Conservation (phyloP, 2,113 vertebrate species). For the Gopherus flavomarginatus region DNA sequence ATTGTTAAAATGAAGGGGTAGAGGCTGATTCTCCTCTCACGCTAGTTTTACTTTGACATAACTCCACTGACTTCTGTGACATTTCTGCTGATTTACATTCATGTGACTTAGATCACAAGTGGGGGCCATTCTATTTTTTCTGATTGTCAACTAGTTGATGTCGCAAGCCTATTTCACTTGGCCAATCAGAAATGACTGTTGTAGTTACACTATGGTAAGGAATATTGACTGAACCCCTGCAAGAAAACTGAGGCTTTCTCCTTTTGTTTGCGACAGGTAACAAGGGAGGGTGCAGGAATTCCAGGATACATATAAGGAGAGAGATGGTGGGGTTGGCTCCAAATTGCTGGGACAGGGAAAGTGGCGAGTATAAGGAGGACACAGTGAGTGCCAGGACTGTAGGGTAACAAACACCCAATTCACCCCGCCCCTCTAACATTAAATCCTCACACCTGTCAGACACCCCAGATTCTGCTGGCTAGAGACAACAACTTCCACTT, state of each 20-base stretch:
- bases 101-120: neutral
- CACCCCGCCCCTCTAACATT: neutral
- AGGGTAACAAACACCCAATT: neutral
- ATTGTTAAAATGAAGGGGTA: neutral
- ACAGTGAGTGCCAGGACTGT: neutral
- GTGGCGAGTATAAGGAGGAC: rapidly evolving
- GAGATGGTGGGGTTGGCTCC: neutral
- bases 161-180: neutral
- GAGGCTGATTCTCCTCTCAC: neutral
- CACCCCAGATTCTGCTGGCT: neutral
- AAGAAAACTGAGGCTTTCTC: neutral
- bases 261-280: neutral
- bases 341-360: neutral
- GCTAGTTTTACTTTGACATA: rapidly evolving
- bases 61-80: neutral
- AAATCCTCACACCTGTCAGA: neutral
- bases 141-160: neutral
- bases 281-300: neutral
- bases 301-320: neutral
- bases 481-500: neutral
- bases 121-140: no score
- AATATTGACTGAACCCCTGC: neutral
- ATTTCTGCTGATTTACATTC: neutral
- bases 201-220: neutral
- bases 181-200: neutral